Conservation (phyloP, 2,797 vertebrate genomes). For the Pogoniulus pusillus region DNA sequence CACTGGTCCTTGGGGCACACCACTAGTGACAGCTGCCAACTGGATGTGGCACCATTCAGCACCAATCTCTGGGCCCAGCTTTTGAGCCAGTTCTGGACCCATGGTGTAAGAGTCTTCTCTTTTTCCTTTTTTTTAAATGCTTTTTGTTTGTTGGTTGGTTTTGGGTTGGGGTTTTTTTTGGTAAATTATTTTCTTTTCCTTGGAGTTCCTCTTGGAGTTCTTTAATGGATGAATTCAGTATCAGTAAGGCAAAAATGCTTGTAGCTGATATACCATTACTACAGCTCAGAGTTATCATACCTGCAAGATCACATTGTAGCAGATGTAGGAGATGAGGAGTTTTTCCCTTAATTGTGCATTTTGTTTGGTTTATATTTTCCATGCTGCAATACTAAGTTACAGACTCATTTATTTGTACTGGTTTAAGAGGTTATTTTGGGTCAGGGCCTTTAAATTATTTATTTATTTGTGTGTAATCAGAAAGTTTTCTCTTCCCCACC, state of each 20-base stretch:
- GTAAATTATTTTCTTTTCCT: neutral
- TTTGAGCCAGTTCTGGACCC: too few species aligned
- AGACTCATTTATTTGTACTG: constrained; percentile 55
- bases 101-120: too few species aligned
- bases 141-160: too few species aligned
- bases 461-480: constrained; percentile 50
- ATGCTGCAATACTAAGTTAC: neutral
- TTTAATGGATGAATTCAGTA: neutral
- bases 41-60: too few species aligned
- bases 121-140: neutral
- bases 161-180: too few species aligned
- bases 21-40: too few species aligned
- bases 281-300: neutral
- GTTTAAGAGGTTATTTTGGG: constrained; percentile 26
- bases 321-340: neutral
- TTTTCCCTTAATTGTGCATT: neutral
- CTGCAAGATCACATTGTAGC: neutral
- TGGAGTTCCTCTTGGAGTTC: neutral
- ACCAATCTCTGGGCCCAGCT: too few species aligned
- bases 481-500: neutral
- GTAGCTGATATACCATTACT: neutral
- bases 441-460: constrained; percentile 45
- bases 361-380: constrained; percentile 44
- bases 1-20: too few species aligned
- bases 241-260: neutral